Evolutionary conservation across 2,888 invertebrate species (phyloP).

Genomic region (Catocala fraxini): DNA sequence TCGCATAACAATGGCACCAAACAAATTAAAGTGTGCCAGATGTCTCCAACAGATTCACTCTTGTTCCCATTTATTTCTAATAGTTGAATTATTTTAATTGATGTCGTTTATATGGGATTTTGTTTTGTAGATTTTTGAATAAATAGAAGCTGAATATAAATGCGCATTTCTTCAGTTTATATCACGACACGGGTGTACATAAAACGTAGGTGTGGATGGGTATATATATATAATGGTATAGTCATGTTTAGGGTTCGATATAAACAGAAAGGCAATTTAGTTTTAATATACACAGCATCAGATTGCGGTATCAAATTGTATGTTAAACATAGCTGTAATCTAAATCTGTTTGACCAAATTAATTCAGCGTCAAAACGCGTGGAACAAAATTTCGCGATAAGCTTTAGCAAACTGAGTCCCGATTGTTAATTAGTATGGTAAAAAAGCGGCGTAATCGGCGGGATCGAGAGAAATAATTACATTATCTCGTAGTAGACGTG

Average conservation of each 20-base stretch:
- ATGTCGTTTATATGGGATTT: slow-evolving; percentile 51
- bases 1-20: slow-evolving; percentile 84
- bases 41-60: slow-evolving; percentile 78
- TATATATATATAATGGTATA: no score
- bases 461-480: slow-evolving; percentile 69
- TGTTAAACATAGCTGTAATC: slow-evolving; percentile 52
- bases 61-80: slow-evolving; percentile 75
- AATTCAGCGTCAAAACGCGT: slow-evolving; percentile 49
- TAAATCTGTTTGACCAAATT: slow-evolving; percentile 59
- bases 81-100: slow-evolving; percentile 74
- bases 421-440: slow-evolving; percentile 58
- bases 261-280: slow-evolving; percentile 29
- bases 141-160: not conserved
- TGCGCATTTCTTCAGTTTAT: not conserved
- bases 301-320: slow-evolving; percentile 51
- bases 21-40: slow-evolving; percentile 86
- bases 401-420: slow-evolving; percentile 46
- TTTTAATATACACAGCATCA: slow-evolving; percentile 33
- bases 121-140: slow-evolving; percentile 10
- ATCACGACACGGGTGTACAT: no score
- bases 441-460: slow-evolving; percentile 58
- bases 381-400: slow-evolving; percentile 47
- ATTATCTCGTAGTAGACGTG: slow-evolving; percentile 70
- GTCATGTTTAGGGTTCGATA: slow-evolving; percentile 5
- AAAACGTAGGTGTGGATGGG: no score